A percentile compares a stretch with the other conserved stretches of the same genome.
Conservation (phyloP, 2,113 vertebrate species). For the Tychaedon coryphoeus region DNA sequence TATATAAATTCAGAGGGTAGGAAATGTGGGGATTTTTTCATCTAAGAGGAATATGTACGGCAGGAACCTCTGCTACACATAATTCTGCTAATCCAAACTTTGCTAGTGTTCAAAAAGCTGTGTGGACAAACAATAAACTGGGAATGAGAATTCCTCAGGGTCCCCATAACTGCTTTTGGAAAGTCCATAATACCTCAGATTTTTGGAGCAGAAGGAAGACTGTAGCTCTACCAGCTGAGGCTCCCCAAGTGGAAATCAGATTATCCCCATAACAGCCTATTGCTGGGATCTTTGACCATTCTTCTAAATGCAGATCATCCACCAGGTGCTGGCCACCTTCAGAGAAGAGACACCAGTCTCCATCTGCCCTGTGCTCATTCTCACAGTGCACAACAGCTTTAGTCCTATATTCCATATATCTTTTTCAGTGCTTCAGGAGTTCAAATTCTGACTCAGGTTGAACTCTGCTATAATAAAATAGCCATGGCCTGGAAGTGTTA, state of each 20-base stretch:
- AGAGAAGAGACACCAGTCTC: neutral
- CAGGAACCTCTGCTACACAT: neutral
- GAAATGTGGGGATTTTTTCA: neutral
- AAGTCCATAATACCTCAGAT: neutral
- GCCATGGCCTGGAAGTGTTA: neutral
- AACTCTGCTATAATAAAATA: neutral
- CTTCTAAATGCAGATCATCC: neutral
- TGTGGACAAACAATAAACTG: neutral
- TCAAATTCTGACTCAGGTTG: neutral
- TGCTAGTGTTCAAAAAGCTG: neutral
- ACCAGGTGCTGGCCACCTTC: neutral
- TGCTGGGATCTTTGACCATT: neutral
- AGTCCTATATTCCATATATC: neutral
- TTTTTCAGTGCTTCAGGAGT: neutral
- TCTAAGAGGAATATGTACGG: neutral
- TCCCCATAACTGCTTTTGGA: neutral
- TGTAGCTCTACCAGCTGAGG: neutral
- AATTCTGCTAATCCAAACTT: neutral
- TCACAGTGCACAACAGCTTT: neutral
- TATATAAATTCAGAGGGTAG: neutral
- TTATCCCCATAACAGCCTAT: neutral
- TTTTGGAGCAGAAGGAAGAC: neutral
- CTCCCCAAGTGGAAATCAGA: neutral
- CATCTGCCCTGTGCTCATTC: neutral
- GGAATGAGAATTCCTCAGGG: neutral